Base-by-base conservation (phyloP, 1,140 invertebrate species). In the Mercenaria mercenaria region DNA sequence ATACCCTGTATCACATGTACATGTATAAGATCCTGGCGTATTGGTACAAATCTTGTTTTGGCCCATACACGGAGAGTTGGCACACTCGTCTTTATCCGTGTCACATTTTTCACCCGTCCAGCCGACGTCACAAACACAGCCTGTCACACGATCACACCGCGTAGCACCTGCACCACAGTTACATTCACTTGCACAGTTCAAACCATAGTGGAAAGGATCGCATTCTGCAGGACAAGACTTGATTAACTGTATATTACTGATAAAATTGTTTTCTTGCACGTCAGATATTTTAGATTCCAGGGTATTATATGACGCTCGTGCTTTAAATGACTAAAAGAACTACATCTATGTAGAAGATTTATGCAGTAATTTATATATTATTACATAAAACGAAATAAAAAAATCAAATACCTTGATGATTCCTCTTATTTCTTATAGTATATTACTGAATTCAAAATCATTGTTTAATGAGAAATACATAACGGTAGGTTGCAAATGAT, bases 81-180 rank as follows among this genome's bases (percentile, higher is more conserved):
- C 93, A 26, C 84, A 94, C 76, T 91, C 92, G 67, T 92, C 72
- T 6, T 91, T 79, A 43, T 92, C 89, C 1, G 29, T 79, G 37
- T 91, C 88, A 86, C 93, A 94, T 34, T 88, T 72, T 0, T 11
- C 26, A 13, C 91, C 92, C 0, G 88, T 89, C 92, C 92, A 93
- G 32, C 92, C 92, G 0, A 29, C n/a, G 34, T 88, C 52, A 86
- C 92, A 93, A 29, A 90, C 41, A 76, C 92, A 93, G 0, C 92
- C 92, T 18, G n/a, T 34, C 1, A 90, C 82, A 34, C 81, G 34
- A 59, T 92, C 61, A 43, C 92, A 93, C 8, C 41, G 15, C 2
- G 47, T 10, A 11, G 80, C 85, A 11, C 79, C 72, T 11, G 50
- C 72, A 29, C 83, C 69, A 72, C 92, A 93, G 3, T 85, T 34